Conservation (phyloP, 2,113 vertebrate genomes). For the Carollia perspicillata region DNA sequence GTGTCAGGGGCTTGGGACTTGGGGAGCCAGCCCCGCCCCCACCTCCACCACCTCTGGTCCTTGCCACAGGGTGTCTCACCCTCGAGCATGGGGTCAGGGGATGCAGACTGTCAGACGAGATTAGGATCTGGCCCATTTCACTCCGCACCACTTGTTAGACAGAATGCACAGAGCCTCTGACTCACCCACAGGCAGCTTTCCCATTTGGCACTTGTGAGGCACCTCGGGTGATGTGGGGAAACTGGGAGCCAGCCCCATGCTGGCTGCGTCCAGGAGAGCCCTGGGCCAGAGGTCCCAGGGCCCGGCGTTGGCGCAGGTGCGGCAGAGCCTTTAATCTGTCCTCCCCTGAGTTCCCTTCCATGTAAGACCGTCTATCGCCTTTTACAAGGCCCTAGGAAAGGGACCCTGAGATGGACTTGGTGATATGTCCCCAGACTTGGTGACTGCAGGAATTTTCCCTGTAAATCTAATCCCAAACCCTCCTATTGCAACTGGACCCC, state of each 20-base stretch:
- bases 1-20: not conserved
- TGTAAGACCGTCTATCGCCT: not conserved
- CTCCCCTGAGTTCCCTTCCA: not conserved
- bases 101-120: not conserved
- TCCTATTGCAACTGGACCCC: not conserved
- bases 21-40: not conserved
- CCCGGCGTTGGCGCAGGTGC: not conserved
- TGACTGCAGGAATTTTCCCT: not conserved
- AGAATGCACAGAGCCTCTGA: not conserved
- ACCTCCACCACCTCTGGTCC: not conserved
- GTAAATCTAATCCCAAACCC: not conserved
- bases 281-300: not conserved
- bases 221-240: not conserved
- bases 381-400: not conserved
- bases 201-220: not conserved
- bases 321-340: too few species aligned
- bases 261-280: not conserved
- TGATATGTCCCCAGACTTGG: not conserved
- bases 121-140: not conserved
- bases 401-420: not conserved
- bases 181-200: not conserved
- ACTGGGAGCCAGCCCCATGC: not conserved
- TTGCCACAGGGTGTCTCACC: accelerated
- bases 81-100: not conserved
- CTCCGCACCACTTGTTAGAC: not conserved